phyloP scores from a whole-genome alignment of 2,113 vertebrate species.

The Erythrolamprus reginae region DNA sequence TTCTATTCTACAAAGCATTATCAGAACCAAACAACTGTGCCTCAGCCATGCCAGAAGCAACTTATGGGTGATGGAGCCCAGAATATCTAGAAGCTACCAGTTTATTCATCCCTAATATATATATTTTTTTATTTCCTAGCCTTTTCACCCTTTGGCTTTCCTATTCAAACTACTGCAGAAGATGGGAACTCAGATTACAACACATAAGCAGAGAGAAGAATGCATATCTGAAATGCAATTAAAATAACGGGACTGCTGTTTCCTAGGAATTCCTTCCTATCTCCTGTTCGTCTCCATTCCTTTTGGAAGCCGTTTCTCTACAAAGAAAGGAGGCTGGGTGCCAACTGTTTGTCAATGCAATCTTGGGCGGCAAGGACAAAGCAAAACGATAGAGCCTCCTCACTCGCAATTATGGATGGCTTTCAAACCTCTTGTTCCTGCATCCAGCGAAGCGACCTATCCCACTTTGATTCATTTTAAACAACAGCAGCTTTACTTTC shows the following conservation, averaged over 20 bases:
- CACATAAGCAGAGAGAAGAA: not conserved
- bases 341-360: not conserved
- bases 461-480: slow-evolving; percentile 43
- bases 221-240: not conserved
- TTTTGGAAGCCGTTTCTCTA: not conserved
- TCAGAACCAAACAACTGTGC: not conserved
- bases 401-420: not conserved
- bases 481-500: not conserved
- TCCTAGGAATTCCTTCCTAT: not conserved
- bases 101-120: not conserved
- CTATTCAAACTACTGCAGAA: not conserved
- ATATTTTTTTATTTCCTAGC: not conserved
- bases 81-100: not conserved
- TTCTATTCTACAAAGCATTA: too few relatives aligned
- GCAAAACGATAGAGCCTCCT: not conserved
- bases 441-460: slow-evolving; percentile 27
- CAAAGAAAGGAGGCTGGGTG: not conserved
- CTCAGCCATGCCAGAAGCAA: not conserved
- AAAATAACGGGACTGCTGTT: not conserved
- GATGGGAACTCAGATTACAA: not conserved
- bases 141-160: not conserved
- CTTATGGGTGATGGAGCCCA: not conserved
- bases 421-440: slow-evolving; percentile 21
- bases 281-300: not conserved
- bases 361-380: slow-evolving; percentile 2